Evolutionary conservation across 2,888 invertebrate species (phyloP).

Genomic region (Leuctra nigra): DNA sequence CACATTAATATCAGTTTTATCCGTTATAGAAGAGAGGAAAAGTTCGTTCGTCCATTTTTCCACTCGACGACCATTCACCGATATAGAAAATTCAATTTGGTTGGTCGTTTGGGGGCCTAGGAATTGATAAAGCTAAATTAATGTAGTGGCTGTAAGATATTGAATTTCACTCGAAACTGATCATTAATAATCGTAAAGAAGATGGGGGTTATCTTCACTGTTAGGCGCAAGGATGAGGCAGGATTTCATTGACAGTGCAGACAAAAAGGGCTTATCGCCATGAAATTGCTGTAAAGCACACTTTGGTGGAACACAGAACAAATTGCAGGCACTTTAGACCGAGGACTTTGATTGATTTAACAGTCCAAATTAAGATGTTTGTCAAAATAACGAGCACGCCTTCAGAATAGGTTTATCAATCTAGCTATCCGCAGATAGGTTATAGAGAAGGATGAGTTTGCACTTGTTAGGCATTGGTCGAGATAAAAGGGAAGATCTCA

Average conservation of each 20-base stretch:
- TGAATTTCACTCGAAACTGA: slow-evolving; percentile 12
- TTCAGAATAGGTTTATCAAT: too few species aligned
- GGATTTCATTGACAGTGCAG: neutral
- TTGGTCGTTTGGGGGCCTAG: neutral
- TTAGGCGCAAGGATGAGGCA: neutral
- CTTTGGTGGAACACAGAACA: neutral
- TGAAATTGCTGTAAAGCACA: neutral
- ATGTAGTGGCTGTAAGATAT: slow-evolving; percentile 14
- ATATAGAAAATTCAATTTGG: slow-evolving; percentile 7
- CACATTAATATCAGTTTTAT: neutral
- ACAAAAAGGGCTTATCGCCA: slow-evolving; percentile 2
- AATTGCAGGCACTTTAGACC: neutral
- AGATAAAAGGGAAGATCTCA: too few species aligned
- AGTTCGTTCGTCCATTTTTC: neutral
- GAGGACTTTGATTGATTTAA: neutral
- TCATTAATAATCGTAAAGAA: slow-evolving; percentile 15
- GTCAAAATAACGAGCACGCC: too few species aligned
- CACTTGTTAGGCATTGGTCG: too few species aligned
- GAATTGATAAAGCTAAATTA: slow-evolving; percentile 10
- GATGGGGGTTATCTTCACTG: neutral
- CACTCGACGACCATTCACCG: neutral
- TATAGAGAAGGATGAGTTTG: too few species aligned
- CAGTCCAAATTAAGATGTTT: too few species aligned
- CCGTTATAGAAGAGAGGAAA: neutral
- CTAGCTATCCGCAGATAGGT: too few species aligned